These are phyloP conservation scores for Spodoptera picta DNA, from an alignment of 2,888 invertebrate genomes.

Conservation along the genomic window DNA sequence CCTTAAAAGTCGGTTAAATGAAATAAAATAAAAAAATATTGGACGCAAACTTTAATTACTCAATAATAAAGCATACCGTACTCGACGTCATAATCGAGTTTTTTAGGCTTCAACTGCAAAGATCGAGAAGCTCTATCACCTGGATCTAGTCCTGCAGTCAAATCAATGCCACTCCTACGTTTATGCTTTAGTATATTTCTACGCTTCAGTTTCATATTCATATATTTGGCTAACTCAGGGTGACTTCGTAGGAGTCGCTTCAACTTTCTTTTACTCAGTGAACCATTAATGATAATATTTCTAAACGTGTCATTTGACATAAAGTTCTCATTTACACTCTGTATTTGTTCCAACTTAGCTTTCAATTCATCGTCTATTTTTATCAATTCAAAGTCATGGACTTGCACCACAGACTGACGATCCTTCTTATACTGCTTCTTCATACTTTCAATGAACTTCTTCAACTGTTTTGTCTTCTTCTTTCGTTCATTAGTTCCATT, in stretches of 20 bases:
- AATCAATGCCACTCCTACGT: conserved; percentile 7
- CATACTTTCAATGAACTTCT: conserved; percentile 73
- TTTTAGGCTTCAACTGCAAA: neutral
- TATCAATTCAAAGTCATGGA: conserved; percentile 71
- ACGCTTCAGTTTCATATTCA: conserved; percentile 45
- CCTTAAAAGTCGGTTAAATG: too few relatives aligned
- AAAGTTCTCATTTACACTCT: conserved; percentile 67
- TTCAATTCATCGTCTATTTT: conserved; percentile 68
- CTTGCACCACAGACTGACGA: conserved; percentile 69
- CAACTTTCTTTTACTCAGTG: conserved; percentile 62
- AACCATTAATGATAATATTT: conserved; percentile 72
- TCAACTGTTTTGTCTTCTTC: conserved; percentile 75
- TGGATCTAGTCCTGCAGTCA: neutral
- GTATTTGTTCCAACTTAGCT: conserved; percentile 66
- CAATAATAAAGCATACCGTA: conserved; percentile 77
- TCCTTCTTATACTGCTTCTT: conserved; percentile 76
- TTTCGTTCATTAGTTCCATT: conserved; percentile 71
- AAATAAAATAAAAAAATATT: too few relatives aligned
- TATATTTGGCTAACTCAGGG: conserved; percentile 65
- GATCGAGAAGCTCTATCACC: neutral
- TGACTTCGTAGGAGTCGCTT: conserved; percentile 69
- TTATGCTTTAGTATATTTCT: conserved; percentile 40
- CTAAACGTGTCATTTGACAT: conserved; percentile 73
- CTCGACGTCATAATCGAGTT: conserved; percentile 74
- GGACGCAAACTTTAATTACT: conserved; percentile 54